Base-by-base conservation (phyloP, 2,113 vertebrate genomes). In the Rhea pennata region DNA sequence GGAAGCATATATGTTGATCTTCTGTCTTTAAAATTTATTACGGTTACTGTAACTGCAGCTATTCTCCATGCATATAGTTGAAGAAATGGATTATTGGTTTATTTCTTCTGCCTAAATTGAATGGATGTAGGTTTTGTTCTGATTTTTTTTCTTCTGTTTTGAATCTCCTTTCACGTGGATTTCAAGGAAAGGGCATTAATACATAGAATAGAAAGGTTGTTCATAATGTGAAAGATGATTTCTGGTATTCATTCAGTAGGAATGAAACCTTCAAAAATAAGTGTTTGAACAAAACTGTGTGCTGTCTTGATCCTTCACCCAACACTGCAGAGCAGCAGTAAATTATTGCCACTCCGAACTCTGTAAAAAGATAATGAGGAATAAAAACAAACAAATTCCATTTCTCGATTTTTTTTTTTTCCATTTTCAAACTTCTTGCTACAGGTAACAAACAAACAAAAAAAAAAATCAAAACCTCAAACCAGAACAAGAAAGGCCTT, bases 11-110 rank as follows among this genome's bases (percentile, higher is more conserved):
- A 15, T 0, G 4, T 19, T 85, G 23, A 33, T 73, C 51, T 83
- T 79, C n/a, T 72, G 10, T 71, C n/a, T 46, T 46, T 48, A 14
- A 51, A 16, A 33, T 82, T 96, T 89, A 65, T 92, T 90, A 75
- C 69, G 61, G 67, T 81, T 44, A 7, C n/a, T 95, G 36, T 29
- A 66, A 2, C 56, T 87, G 58, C 36, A 92, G 44, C 33, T 73
- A 15, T 36, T 84, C 50, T 87, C 27, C 6, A 2, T 16, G 40
- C 7, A 26, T 3, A 6, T 71, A 5, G 5, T 21, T 84, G 73
- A 81, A 69, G 58, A 95, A 59, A 23, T 78, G 51, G 6, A 6
- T 73, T 87, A 36, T 46, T 58, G 54, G 22, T 73, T 88, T 92
- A 39, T 88, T 92, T 93, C 39, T 92, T 5, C 19, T 92, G 54